These are phyloP conservation scores for Corella eumyota DNA, from an alignment of 23 tunicate species.

Conservation along the genomic window DNA sequence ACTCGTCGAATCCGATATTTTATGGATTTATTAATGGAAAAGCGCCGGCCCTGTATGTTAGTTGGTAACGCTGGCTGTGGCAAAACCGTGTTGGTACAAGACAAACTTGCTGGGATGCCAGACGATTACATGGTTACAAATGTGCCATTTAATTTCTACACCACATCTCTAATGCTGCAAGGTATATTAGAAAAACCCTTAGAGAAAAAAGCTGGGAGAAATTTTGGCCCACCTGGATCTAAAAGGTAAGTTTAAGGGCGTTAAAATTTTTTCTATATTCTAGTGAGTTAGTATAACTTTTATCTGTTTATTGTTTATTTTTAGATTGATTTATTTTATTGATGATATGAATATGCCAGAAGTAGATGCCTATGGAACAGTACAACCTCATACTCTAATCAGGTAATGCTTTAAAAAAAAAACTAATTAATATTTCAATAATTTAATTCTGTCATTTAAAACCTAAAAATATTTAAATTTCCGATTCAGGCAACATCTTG, in stretches of 20 bases:
- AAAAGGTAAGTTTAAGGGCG: constrained; percentile 36
- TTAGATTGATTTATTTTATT: constrained; percentile 86
- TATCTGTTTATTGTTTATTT: not conserved
- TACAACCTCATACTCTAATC: constrained; percentile 95
- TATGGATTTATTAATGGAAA: constrained; percentile 94
- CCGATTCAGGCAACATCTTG: constrained; percentile 82
- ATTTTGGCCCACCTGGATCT: constrained; percentile 96
- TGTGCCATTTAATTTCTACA: constrained; percentile 97
- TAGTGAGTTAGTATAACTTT: not conserved
- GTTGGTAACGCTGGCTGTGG: constrained; percentile 98
- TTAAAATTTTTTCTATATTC: not conserved
- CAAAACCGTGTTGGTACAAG: constrained; percentile 91
- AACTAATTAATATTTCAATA: too few relatives aligned
- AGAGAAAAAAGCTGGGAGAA: constrained; percentile 98
- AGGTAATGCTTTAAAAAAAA: constrained; percentile 19
- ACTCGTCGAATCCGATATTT: constrained; percentile 90
- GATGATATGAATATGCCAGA: constrained; percentile 99
- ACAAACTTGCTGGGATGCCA: constrained; percentile 60
- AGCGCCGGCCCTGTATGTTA: constrained; percentile 85
- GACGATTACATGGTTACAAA: constrained; percentile 94
- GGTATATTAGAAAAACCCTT: constrained; percentile 89
- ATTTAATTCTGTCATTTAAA: too few relatives aligned
- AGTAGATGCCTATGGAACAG: constrained; percentile 95
- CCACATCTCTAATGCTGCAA: constrained; percentile 95
- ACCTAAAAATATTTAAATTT: too few relatives aligned